Evolutionary conservation across 2,888 invertebrate genomes (phyloP).

Genomic region (Imbricaverruca yamaguchii): DNA sequence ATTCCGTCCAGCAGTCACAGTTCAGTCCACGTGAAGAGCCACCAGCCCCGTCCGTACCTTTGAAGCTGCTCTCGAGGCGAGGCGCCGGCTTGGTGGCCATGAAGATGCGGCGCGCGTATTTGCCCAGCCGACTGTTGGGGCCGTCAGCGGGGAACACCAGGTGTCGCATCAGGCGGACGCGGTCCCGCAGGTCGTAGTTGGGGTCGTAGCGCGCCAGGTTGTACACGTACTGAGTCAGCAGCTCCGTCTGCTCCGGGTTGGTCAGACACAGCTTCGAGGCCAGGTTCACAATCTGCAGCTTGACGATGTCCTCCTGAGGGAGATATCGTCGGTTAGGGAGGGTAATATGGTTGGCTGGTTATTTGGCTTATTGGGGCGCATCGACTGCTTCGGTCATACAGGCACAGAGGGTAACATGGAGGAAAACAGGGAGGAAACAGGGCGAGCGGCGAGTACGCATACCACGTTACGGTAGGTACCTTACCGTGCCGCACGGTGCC

Average conservation of each 20-base stretch:
- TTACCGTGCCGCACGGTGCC: no score
- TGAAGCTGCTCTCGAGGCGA: conserved; percentile 72
- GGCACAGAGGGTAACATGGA: no score
- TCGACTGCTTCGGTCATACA: no score
- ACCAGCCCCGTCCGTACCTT: conserved; percentile 45
- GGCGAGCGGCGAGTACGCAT: no score
- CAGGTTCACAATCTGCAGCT: conserved; percentile 88
- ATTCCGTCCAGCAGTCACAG: no score
- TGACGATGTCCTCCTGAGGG: conserved; percentile 79
- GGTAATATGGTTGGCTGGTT: no score
- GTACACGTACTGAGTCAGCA: conserved; percentile 87
- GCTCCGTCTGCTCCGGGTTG: conserved; percentile 73
- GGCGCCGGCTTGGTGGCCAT: conserved; percentile 91
- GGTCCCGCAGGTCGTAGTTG: conserved; percentile 55
- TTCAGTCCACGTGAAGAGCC: no score
- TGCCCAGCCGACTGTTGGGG: conserved; percentile 51
- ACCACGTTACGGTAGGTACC: no score
- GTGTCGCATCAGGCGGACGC: conserved; percentile 78
- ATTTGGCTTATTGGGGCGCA: no score
- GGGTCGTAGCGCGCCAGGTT: conserved; percentile 42
- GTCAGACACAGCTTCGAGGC: conserved; percentile 88
- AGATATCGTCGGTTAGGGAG: no score
- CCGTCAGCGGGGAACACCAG: conserved; percentile 58
- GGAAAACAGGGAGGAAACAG: no score
- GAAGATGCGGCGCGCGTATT: conserved; percentile 74